Percentiles rank a stretch among this genome's conserved stretches.
Conservation (phyloP, 1,140 invertebrate genomes). For the Lasioglossum albipes region DNA sequence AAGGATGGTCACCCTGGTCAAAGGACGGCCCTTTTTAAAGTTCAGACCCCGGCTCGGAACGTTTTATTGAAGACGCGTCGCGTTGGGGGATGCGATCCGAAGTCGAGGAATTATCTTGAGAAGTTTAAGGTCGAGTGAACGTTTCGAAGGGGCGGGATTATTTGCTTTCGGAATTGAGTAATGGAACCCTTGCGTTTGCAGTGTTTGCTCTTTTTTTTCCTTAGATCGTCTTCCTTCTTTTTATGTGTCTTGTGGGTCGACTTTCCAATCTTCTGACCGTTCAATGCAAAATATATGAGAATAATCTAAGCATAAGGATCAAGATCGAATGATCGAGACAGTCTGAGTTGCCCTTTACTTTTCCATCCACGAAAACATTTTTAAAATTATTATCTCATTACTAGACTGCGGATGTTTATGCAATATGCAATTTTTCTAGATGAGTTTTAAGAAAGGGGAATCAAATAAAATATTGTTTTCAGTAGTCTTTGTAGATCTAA, state of each 20-base stretch:
- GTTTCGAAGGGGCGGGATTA: constrained; percentile 40
- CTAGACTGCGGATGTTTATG: too few species aligned
- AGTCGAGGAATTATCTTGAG: constrained; percentile 41
- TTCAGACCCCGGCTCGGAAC: neutral
- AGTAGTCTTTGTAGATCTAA: too few species aligned
- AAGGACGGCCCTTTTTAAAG: constrained; percentile 9
- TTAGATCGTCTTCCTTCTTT: neutral
- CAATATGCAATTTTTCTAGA: too few species aligned
- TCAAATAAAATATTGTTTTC: too few species aligned
- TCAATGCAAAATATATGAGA: neutral
- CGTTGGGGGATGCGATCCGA: neutral
- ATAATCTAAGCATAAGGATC: too few species aligned
- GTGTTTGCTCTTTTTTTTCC: constrained; percentile 30
- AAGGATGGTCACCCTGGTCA: constrained; percentile 33
- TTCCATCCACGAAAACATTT: too few species aligned
- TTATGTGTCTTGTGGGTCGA: neutral
- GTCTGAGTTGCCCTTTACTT: too few species aligned
- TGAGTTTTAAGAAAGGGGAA: too few species aligned
- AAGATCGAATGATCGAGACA: too few species aligned
- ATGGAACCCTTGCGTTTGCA: constrained; percentile 39
- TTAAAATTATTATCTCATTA: too few species aligned
- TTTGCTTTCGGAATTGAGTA: constrained; percentile 41
- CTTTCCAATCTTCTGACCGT: neutral
- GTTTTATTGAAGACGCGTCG: constrained; percentile 27
- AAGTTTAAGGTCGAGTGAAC: constrained; percentile 42